Evolutionary conservation across 2,888 invertebrate species (phyloP).

Genomic region (Mycalesis mineus): DNA sequence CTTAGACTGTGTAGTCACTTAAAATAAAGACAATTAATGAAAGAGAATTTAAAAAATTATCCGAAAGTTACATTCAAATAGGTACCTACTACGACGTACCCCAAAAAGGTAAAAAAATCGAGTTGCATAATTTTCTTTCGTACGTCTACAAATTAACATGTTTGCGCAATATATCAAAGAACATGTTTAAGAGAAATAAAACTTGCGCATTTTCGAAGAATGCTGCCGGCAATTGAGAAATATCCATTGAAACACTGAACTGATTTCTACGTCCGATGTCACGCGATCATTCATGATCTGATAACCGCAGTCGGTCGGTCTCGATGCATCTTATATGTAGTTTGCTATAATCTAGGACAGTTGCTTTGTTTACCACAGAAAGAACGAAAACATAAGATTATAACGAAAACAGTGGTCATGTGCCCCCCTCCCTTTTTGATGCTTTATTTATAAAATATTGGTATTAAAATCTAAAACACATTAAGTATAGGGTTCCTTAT

Average conservation of each 20-base stretch:
- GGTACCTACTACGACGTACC: too few relatives aligned
- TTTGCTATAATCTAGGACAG: constrained; percentile 15
- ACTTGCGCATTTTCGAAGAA: constrained; percentile 12
- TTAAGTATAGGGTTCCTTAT: too few relatives aligned
- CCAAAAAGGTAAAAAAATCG: not conserved
- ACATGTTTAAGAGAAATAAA: constrained; percentile 2
- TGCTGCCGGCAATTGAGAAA: constrained; percentile 26
- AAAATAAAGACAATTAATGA: too few relatives aligned
- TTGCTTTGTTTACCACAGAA: not conserved
- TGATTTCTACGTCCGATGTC: constrained; percentile 35
- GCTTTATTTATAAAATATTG: too few relatives aligned
- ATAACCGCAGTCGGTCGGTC: constrained; percentile 32
- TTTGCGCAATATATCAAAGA: not conserved
- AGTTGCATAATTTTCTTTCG: not conserved
- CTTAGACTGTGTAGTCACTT: too few relatives aligned
- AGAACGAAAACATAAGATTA: not conserved
- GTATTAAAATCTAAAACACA: too few relatives aligned
- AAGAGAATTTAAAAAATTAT: too few relatives aligned
- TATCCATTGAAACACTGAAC: constrained; percentile 31
- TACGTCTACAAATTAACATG: not conserved
- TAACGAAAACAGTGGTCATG: too few relatives aligned
- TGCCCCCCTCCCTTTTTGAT: too few relatives aligned
- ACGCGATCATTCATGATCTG: constrained; percentile 43
- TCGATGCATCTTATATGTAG: constrained; percentile 20
- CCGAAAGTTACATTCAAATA: too few relatives aligned